Percentiles rank a stretch among this genome's conserved stretches.
These are phyloP conservation scores for Setophaga coronata DNA, from an alignment of 2,113 vertebrate species.

Conservation along the genomic window DNA sequence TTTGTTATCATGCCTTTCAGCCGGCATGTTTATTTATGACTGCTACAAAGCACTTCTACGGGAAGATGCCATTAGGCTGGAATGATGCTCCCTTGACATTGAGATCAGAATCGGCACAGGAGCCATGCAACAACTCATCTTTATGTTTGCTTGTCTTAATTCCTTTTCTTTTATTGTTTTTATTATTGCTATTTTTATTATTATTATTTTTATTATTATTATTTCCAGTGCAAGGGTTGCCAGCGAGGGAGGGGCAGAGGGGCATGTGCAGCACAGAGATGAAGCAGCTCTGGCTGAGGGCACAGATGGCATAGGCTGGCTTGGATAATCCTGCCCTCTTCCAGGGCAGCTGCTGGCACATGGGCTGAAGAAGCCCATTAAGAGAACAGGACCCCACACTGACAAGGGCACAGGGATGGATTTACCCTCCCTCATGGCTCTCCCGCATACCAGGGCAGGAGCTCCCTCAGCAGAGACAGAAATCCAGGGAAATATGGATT, in stretches of 20 bases:
- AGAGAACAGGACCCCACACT: conserved; percentile 21
- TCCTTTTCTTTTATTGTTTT: conserved; percentile 51
- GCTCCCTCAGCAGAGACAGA: not conserved
- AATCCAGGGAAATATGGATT: not conserved
- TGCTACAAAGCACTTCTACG: conserved; percentile 4
- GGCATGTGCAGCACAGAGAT: not conserved
- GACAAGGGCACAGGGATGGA: conserved; percentile 29
- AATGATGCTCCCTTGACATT: conserved; percentile 66
- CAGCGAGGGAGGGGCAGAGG: conserved; percentile 27
- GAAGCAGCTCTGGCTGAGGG: conserved; percentile 16
- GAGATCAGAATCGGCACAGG: conserved; percentile 58
- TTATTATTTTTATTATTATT: not conserved
- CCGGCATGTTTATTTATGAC: conserved; percentile 51
- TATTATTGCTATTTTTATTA: not conserved
- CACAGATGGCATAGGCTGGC: conserved; percentile 70
- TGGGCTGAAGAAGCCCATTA: conserved; percentile 22
- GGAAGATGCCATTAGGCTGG: conserved; percentile 44
- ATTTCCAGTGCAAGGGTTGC: conserved; percentile 23
- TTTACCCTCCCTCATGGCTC: not conserved
- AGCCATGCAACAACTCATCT: conserved; percentile 68
- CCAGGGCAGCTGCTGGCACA: conserved; percentile 42
- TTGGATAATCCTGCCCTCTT: conserved; percentile 41
- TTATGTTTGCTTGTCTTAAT: conserved; percentile 72
- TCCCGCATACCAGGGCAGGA: not conserved
- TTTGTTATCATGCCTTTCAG: conserved; percentile 24